Conservation (phyloP, 2,888 invertebrate species). For the Tiphia femorata region DNA sequence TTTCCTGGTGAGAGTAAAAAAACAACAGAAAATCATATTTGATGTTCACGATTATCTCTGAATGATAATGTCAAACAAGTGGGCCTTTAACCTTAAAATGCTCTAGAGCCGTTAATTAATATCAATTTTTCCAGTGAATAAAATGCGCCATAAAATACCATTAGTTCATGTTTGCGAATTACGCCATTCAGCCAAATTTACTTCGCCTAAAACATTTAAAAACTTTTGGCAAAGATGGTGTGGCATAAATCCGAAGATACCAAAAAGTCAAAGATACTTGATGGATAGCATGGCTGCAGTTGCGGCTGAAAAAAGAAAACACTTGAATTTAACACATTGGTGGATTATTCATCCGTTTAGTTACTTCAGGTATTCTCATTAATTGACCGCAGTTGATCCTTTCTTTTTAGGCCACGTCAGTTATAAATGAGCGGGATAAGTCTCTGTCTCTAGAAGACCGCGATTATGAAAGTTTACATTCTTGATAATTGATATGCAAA, state of each 20-base stretch:
- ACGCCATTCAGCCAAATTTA: not conserved
- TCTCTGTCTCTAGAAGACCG: too few relatives aligned
- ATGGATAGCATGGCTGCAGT: constrained; percentile 51
- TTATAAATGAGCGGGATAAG: too few relatives aligned
- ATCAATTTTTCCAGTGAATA: not conserved
- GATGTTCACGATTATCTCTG: not conserved
- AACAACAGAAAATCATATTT: too few relatives aligned
- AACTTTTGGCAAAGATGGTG: constrained; percentile 23
- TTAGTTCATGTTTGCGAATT: constrained; percentile 22
- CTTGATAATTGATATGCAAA: not conserved
- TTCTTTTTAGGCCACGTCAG: too few relatives aligned
- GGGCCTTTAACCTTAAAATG: constrained; percentile 4
- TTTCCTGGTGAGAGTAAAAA: too few relatives aligned
- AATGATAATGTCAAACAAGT: not conserved
- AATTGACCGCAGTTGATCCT: too few relatives aligned
- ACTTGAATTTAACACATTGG: constrained; percentile 36
- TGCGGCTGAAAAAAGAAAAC: constrained; percentile 51
- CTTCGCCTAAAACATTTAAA: not conserved
- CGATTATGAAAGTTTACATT: too few relatives aligned
- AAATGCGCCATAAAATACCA: not conserved
- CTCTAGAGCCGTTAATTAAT: too few relatives aligned
- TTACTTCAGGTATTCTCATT: constrained; percentile 30
- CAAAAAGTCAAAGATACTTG: constrained; percentile 44
- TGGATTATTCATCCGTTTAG: constrained; percentile 65
- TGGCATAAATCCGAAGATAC: constrained; percentile 44